Evolutionary conservation across 2,797 vertebrate genomes (phyloP).

Genomic region (Sebastiscus albofasciatus): DNA sequence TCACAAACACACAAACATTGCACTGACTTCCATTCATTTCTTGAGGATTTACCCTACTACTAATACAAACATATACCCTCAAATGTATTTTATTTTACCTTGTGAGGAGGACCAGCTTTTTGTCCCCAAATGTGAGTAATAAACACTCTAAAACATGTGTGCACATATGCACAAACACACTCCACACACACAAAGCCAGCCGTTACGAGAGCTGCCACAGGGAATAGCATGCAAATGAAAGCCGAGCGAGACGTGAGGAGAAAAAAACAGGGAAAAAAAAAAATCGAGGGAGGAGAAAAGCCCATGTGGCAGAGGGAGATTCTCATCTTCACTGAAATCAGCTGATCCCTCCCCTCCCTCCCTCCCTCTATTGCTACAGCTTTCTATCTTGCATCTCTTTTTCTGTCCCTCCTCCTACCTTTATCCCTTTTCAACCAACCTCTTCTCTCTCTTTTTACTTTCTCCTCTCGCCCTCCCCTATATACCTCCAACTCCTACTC

Average conservation of each 20-base stretch:
- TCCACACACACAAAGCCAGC: constrained; percentile 30
- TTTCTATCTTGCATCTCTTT: constrained; percentile 33
- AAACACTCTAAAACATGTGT: not conserved
- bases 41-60: not conserved
- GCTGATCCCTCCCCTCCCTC: constrained; percentile 63
- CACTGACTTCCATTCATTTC: not conserved
- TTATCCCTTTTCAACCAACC: constrained; percentile 31
- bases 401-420: constrained; percentile 28
- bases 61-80: not conserved
- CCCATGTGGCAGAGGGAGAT: constrained; percentile 79
- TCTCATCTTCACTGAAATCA: constrained; percentile 79
- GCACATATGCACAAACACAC: constrained; percentile 12
- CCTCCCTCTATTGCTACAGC: constrained; percentile 20
- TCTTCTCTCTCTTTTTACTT: constrained; percentile 16
- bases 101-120: not conserved
- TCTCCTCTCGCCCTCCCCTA: constrained; percentile 8
- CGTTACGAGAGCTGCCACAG: constrained; percentile 57
- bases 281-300: constrained; percentile 68
- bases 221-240: constrained; percentile 63
- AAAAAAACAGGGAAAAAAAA: constrained; percentile 27
- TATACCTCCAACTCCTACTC: not conserved
- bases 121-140: not conserved
- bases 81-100: not conserved
- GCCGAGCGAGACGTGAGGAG: constrained; percentile 34
- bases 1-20: not conserved